phyloP scores from a whole-genome alignment of 2,797 vertebrate species.

The Fringilla coelebs region DNA sequence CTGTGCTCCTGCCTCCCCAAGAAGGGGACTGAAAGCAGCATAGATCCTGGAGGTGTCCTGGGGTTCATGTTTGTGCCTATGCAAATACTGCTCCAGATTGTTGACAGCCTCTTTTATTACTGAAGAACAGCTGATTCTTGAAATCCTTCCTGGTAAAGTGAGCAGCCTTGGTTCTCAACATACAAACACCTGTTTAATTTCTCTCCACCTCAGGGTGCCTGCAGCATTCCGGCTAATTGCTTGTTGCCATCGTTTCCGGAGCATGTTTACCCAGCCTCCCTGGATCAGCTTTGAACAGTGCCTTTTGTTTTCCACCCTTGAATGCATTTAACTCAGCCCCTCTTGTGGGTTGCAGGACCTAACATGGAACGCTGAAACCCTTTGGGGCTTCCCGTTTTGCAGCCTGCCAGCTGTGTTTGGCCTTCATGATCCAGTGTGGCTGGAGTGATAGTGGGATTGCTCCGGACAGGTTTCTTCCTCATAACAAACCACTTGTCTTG shows the following conservation, averaged over 20 bases:
- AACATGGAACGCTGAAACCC: neutral
- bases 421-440: neutral
- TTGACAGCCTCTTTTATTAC: conserved; percentile 11
- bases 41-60: neutral
- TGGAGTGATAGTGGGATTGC: neutral
- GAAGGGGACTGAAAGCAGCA: neutral
- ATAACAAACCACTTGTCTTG: neutral
- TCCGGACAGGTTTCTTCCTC: neutral
- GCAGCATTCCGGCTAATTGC: conserved; percentile 21
- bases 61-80: neutral
- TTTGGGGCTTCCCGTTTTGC: neutral
- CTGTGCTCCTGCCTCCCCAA: neutral
- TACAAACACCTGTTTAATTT: conserved; percentile 53
- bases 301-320: conserved; percentile 29
- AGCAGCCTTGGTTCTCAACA: neutral
- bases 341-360: neutral
- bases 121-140: conserved; percentile 34
- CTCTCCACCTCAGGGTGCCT: conserved; percentile 39
- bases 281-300: conserved; percentile 7
- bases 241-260: conserved; percentile 31
- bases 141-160: conserved; percentile 24
- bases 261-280: conserved; percentile 8
- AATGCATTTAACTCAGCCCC: neutral
- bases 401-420: neutral
- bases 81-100: conserved; percentile 4